Evolutionary conservation across 2,888 invertebrate genomes (phyloP), one percentile per base, ranked within the genome.

Genomic region (Encarsia formosa): DNA sequence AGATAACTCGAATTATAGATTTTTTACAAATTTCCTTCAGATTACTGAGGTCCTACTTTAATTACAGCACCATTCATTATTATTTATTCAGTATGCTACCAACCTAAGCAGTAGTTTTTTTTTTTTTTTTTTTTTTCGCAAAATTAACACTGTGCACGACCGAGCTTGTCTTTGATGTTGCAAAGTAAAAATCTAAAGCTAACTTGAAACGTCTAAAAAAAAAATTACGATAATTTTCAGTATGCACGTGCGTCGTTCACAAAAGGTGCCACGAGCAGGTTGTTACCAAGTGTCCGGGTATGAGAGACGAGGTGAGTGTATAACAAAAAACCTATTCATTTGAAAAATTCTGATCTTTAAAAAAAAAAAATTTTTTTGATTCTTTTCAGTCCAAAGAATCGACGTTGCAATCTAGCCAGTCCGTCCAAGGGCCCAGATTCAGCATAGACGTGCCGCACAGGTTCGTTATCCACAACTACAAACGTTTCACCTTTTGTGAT

Each of bases 171-270:
- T 48, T 51, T 48, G 43, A 44, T 44, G 43, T 52, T 49, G 13
- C n/a, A n/a, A n/a, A n/a, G n/a, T n/a, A n/a, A n/a, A n/a, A n/a
- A n/a, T 34, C 32, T 19, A 42, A 38, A 13, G 16, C 40, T 23
- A 34, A 11, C 35, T 45, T 26, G 9, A 13, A 32, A 32, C 9
- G 11, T 8, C 18, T 37, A 43, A 23, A 34, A n/a, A 49, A 22
- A 32, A 3, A 26, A 45, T 9, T 18, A 19, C 24, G 26, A 11
- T 15, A 32, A n/a, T 26, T 55, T 55, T 53, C 82, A 96, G 97
- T 98, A 61, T 99, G 99, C 77, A 97, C 97, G 55, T 95, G 95
- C 76, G 99, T 99, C 69, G 98, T 99, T 60, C 99, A 99, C 82
- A 99, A 99, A 77, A 83, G 97, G 72, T 99, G 99, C 75, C 98